Evolutionary conservation across 1,140 invertebrate genomes (phyloP), one percentile per base, ranked within the genome.

Genomic region (Drosophila mauritiana): DNA sequence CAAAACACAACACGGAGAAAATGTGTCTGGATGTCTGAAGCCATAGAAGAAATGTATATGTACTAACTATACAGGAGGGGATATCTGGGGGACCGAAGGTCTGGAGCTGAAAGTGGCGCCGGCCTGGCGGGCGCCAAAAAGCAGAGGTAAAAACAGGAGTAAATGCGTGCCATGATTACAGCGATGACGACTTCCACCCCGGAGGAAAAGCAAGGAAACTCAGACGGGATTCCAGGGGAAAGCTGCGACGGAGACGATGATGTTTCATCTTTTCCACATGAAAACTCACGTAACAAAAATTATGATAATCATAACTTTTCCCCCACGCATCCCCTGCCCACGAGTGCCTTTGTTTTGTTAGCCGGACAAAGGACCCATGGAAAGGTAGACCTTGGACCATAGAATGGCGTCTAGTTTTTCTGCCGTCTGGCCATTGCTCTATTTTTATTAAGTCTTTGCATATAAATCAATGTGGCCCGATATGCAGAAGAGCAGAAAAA

Each of bases 221-320:
- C 48, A 61, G 64, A 45, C 48, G 51, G 13, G 22, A 67, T 40
- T n/a, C n/a, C 15, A 31, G 42, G 27, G 13, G 25, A 37, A 73
- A 73, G 58, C 61, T 67, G 55, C 58, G 45, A 37, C 53, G 67
- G 43, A 83, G 65, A 86, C 80, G 90, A 91, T 91, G 90, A 91
- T 91, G 90, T 91, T 91, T 91, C 90, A 91, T 91, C 90, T 91
- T 91, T 91, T 91, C 90, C 90, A 91, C 90, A 91, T 91, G 90
- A 91, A 91, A 91, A 91, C 90, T 91, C 85, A 90, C 90, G 90
- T 91, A 91, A 91, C 85, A 82, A 91, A 91, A 91, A 91, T 91
- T 91, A 91, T 91, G 90, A 91, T 91, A 90, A 91, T 91, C 90
- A 91, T 91, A 85, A 79, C 81, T 82, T 91, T 89, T 78, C 68